Evolutionary conservation across 2,888 invertebrate species (phyloP).

Genomic region (Patella depressa): DNA sequence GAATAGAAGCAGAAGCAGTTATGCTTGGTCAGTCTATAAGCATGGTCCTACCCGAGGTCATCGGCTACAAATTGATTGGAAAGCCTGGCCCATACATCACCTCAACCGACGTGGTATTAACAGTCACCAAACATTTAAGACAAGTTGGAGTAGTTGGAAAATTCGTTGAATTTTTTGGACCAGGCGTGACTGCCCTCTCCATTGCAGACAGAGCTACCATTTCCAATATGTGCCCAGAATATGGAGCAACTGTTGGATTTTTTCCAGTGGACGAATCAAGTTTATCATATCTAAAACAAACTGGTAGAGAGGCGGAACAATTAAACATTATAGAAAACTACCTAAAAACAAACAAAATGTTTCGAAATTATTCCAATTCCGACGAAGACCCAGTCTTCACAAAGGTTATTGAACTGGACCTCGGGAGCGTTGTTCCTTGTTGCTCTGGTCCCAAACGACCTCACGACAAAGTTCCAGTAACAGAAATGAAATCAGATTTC

Average conservation of each 20-base stretch:
- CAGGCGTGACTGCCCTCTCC: constrained; percentile 89
- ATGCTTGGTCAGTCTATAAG: constrained; percentile 98
- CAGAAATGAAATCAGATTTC: constrained; percentile 93
- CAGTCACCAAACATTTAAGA: constrained; percentile 94
- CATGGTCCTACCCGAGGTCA: constrained; percentile 95
- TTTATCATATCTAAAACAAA: constrained; percentile 87
- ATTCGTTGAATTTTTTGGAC: constrained; percentile 98
- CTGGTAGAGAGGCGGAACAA: constrained; percentile 86
- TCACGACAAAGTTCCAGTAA: constrained; percentile 93
- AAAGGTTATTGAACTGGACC: constrained; percentile 85
- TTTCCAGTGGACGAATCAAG: constrained; percentile 91
- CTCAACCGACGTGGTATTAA: constrained; percentile 96
- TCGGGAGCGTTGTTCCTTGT: constrained; percentile 90
- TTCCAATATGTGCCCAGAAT: constrained; percentile 99
- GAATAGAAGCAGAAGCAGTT: constrained; percentile 98
- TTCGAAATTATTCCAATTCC: constrained; percentile 84
- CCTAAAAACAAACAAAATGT: constrained; percentile 84
- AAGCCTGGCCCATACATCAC: constrained; percentile 86
- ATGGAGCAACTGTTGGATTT: constrained; percentile 95
- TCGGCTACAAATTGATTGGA: constrained; percentile 91
- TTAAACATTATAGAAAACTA: constrained; percentile 82
- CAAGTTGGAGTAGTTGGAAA: constrained; percentile 97
- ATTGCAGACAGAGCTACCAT: constrained; percentile 98
- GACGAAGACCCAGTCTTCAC: constrained; percentile 87
- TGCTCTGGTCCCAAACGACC: constrained; percentile 98